A percentile compares a stretch with the other conserved stretches of the same genome.
These are phyloP conservation scores for Arothron firmamentum DNA, from an alignment of 2,113 vertebrate genomes.

Conservation along the genomic window DNA sequence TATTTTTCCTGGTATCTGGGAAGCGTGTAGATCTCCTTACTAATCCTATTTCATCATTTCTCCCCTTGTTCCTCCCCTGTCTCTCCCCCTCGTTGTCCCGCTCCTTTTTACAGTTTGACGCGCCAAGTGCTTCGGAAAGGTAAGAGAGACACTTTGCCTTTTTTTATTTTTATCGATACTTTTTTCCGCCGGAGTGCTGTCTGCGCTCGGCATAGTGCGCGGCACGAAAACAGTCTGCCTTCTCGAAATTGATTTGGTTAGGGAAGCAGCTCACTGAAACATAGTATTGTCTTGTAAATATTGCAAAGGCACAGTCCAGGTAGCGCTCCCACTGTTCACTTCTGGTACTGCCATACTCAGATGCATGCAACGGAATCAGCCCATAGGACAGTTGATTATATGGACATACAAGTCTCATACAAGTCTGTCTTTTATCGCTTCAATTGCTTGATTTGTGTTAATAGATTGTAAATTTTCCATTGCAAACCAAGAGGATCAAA, in stretches of 20 bases:
- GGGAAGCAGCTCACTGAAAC: conserved; percentile 31
- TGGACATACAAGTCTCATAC: too few species aligned
- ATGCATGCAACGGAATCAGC: background rate
- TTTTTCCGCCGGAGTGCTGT: conserved; percentile 29
- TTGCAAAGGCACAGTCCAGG: conserved; percentile 51
- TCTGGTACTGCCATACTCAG: conserved; percentile 24
- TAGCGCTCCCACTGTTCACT: conserved; percentile 38
- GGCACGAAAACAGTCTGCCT: conserved; percentile 53
- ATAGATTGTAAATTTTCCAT: too few species aligned
- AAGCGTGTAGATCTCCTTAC: conserved; percentile 17
- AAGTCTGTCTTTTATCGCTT: too few species aligned
- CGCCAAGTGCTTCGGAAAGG: conserved; percentile 59
- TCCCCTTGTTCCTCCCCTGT: background rate
- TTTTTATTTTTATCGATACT: conserved; percentile 10
- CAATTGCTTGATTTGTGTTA: too few species aligned
- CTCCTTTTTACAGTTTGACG: conserved; percentile 54
- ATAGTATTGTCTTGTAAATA: conserved; percentile 48
- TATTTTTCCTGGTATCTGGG: too few species aligned
- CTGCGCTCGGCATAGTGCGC: conserved; percentile 45
- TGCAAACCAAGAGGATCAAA: too few species aligned
- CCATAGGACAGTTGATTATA: too few species aligned
- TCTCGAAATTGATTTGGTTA: conserved; percentile 50
- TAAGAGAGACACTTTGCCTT: conserved; percentile 54
- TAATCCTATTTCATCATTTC: background rate
- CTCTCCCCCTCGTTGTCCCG: background rate